Evolutionary conservation across 2,888 invertebrate species (phyloP).

Genomic region (Drosophila pseudotalamancana): DNA sequence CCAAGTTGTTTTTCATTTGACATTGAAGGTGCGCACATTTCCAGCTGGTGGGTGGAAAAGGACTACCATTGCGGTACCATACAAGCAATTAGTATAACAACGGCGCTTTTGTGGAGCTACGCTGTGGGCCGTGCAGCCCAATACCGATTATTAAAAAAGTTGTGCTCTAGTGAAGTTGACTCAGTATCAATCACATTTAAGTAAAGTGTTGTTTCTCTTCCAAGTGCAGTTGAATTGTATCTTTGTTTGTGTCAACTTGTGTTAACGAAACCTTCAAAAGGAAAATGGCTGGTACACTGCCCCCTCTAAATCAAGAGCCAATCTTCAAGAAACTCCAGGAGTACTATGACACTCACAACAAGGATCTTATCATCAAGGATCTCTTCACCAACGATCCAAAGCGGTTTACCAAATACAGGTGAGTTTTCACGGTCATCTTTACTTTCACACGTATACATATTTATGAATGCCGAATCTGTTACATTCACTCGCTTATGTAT

Average conservation of each 20-base stretch:
- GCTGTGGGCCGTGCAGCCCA: conserved; percentile 56
- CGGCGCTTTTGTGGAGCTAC: conserved; percentile 60
- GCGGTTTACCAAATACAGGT: conserved; percentile 96
- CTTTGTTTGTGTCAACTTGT: conserved; percentile 56
- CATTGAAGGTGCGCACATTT: conserved; percentile 78
- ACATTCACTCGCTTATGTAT: conserved; percentile 3
- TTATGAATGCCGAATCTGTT: background rate
- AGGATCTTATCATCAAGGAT: conserved; percentile 91
- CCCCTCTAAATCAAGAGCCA: conserved; percentile 87
- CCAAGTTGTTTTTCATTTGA: conserved; percentile 84
- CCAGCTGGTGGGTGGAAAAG: conserved; percentile 70
- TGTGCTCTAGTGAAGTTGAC: conserved; percentile 12
- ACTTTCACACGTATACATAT: background rate
- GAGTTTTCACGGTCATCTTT: conserved; percentile 57
- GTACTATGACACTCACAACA: conserved; percentile 89
- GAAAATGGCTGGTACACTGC: conserved; percentile 82
- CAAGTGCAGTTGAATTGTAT: conserved; percentile 48
- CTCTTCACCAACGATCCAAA: conserved; percentile 92
- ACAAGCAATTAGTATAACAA: conserved; percentile 37
- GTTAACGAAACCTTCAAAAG: conserved; percentile 53
- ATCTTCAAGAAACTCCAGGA: conserved; percentile 91
- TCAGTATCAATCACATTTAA: conserved; percentile 36
- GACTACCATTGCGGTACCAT: conserved; percentile 62
- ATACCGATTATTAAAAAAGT: conserved; percentile 28
- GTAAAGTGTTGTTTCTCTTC: conserved; percentile 55